Percentiles rank a stretch among this genome's conserved stretches.
Evolutionary conservation across 2,113 vertebrate species (phyloP).

Genomic region (Dasyprocta punctata): DNA sequence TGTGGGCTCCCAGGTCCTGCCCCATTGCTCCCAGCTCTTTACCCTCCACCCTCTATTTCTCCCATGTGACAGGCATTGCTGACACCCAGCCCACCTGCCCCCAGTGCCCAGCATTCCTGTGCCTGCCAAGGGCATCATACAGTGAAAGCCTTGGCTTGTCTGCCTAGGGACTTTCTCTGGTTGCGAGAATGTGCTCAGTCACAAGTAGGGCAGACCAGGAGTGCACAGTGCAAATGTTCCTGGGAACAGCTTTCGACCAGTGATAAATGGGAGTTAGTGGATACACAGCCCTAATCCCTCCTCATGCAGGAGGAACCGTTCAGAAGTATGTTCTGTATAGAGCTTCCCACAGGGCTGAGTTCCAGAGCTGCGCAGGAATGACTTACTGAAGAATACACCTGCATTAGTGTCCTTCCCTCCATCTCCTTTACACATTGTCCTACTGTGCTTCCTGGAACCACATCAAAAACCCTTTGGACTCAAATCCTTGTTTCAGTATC

Average conservation of each 20-base stretch:
- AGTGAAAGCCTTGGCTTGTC: not conserved
- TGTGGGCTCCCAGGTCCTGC: too few relatives aligned
- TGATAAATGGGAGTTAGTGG: not conserved
- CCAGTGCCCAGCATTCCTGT: not conserved
- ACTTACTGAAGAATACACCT: not conserved
- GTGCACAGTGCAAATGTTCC: not conserved
- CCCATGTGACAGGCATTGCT: not conserved
- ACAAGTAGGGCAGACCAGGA: not conserved
- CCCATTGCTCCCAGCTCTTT: too few relatives aligned
- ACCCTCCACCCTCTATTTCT: not conserved
- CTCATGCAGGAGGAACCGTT: rapidly evolving
- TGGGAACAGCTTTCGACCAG: not conserved
- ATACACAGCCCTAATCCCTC: not conserved
- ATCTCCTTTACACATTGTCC: not conserved
- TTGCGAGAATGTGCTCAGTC: not conserved
- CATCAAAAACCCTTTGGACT: not conserved
- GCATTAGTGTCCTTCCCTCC: not conserved
- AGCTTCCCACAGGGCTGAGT: not conserved
- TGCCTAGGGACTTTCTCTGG: not conserved
- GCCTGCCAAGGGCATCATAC: not conserved
- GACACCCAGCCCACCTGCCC: not conserved
- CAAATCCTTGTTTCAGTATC: not conserved
- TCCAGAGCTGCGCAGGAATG: not conserved
- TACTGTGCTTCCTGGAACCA: not conserved
- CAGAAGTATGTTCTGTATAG: not conserved